Percentiles rank a stretch among this genome's conserved stretches.
Conservation (phyloP, 2,888 invertebrate genomes). For the Heteropelma amictum region DNA sequence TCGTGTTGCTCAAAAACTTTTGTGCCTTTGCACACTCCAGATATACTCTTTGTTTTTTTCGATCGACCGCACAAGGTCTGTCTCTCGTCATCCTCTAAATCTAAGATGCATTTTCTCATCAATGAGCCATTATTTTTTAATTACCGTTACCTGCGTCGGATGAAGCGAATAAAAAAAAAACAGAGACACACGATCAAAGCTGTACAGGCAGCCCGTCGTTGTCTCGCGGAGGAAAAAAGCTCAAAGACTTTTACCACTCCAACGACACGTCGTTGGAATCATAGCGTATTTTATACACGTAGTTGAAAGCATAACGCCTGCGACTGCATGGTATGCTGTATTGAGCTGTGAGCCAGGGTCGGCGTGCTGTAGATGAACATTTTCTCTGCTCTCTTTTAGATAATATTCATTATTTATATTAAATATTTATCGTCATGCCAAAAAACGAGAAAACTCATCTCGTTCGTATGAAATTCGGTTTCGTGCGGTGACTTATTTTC, state of each 20-base stretch:
- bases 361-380: slow-evolving; percentile 73
- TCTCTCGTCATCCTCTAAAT: slow-evolving; percentile 39
- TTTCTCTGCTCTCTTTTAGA: slow-evolving; percentile 24
- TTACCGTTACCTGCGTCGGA: too few species aligned
- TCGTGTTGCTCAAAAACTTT: neutral
- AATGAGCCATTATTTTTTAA: too few species aligned
- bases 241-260: too few species aligned
- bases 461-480: neutral
- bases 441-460: neutral
- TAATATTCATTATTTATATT: slow-evolving; percentile 39
- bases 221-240: too few species aligned
- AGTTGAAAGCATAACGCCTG: slow-evolving; percentile 72
- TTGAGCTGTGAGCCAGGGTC: slow-evolving; percentile 75
- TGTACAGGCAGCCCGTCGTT: too few species aligned
- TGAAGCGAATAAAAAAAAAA: too few species aligned
- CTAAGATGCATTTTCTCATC: too few species aligned
- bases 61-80: slow-evolving; percentile 38
- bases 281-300: slow-evolving; percentile 27
- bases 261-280: neutral
- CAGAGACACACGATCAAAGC: too few species aligned
- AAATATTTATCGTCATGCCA: neutral
- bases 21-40: slow-evolving; percentile 2
- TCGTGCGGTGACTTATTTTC: slow-evolving; percentile 8
- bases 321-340: slow-evolving; percentile 77
- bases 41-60: slow-evolving; percentile 17